Base-by-base conservation (phyloP, 2,113 vertebrate genomes). In the Podarcis cretensis region DNA sequence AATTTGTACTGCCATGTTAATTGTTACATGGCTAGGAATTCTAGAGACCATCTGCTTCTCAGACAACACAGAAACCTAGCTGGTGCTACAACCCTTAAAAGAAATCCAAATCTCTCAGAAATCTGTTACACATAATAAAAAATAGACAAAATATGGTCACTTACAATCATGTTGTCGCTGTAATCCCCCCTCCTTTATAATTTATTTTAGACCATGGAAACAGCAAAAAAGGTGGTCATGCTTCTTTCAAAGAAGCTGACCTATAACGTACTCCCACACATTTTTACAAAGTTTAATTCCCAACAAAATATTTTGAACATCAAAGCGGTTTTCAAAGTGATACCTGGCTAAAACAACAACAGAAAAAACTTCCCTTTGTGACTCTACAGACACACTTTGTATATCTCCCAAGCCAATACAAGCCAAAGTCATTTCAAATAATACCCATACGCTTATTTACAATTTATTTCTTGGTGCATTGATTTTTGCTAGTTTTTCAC, bases 161-260 rank as follows among this genome's bases (percentile, higher is more conserved):
- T 80, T 3, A 30, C 84, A 68, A 71, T 79, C 68, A 80, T 25
- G 65, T 85, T 84, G 65, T 27, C 66, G 80, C 1, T 37, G 5
- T 48, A 54, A 32, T 57, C 32, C 18, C 18, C 6, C 20, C 8
- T 13, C 35, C 2, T 84, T 90, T 59, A 43, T 88, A 91, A 88
- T 93, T 93, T 92, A 92, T 93, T 96, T 94, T 35, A 87, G 89
- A 86, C 82, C 83, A 92, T 80, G 4, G 69, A 95, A 94, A 84
- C 90, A 95, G 92, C 30, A 80, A 87, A 85, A 89, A 89, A 87
- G 92, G 92, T 87, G 8, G 93, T 4, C 89, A 1, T 30, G 1
- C 91, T 85, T 87, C n/a, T 57, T 65, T 77, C 14, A 32, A 63
- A 7, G 23, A 83, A 5, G 25, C n/a, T 65, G 1, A 2, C 65